A percentile compares a stretch with the other conserved stretches of the same genome.
Conservation (phyloP, 2,113 vertebrate genomes). For the Hassar affinis region DNA sequence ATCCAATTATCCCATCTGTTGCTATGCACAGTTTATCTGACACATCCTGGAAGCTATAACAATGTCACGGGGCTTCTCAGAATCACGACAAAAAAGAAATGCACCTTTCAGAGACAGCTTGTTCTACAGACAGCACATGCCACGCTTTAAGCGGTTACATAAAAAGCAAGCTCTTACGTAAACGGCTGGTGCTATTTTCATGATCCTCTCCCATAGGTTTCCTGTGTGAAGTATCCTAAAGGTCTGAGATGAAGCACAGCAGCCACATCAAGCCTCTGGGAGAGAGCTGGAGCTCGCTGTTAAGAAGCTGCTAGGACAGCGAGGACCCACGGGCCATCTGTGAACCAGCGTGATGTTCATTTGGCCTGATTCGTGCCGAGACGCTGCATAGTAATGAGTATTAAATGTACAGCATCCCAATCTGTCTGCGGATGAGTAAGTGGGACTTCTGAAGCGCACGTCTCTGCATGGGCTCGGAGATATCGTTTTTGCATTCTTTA, state of each 20-base stretch:
- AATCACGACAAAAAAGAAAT: background rate
- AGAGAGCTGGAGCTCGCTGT: constrained; percentile 25
- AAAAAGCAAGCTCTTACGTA: constrained; percentile 43
- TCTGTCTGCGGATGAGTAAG: constrained; percentile 22
- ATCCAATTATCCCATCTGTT: background rate
- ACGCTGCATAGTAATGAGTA: constrained; percentile 52
- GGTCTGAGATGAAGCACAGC: constrained; percentile 32
- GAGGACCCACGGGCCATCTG: constrained; percentile 47
- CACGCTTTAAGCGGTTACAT: constrained; percentile 36
- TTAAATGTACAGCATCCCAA: constrained; percentile 28
- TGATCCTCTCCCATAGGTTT: constrained; percentile 47
- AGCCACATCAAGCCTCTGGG: constrained; percentile 7
- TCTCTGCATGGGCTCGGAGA: constrained; percentile 29
- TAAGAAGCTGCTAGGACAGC: constrained; percentile 40
- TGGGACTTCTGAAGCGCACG: background rate
- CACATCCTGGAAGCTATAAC: background rate
- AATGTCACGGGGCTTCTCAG: background rate
- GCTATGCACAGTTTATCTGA: background rate
- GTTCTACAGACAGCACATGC: background rate
- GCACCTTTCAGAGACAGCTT: background rate
- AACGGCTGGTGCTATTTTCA: constrained; percentile 44
- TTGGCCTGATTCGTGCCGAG: constrained; percentile 42
- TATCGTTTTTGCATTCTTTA: constrained; percentile 41
- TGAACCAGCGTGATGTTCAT: constrained; percentile 45
- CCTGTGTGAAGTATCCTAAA: constrained; percentile 41